Base-by-base conservation (phyloP, 53 echinoderm and acorn worm genomes). In the Mesocentrotus franciscanus region DNA sequence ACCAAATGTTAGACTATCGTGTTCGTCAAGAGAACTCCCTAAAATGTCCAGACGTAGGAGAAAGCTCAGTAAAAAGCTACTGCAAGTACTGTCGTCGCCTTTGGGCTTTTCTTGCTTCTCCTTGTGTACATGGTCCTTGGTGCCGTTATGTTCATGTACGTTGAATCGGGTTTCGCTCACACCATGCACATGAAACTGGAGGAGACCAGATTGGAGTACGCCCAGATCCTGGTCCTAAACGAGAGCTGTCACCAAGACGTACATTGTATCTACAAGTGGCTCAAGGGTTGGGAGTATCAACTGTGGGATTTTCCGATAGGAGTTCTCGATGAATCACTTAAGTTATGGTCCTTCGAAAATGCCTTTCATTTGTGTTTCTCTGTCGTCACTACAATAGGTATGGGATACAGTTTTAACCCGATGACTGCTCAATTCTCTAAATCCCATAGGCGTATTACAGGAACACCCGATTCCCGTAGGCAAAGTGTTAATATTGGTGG, bases 301-400 rank as follows among this genome's bases (percentile, higher is more conserved):
- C 3, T 92, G 10, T 70, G 94, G 22, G 64, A 81, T 30, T 96
- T 94, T 76, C 97, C 97, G 27, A 61, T 94, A 27, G 91, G 95
- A 42, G 93, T 97, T 60, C 71, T 97, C 60, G 92, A 93, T 49
- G 78, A 92, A 1, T 57, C 55, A 1, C 42, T 92, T 57, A 9
- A 14, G 60, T 62, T 97, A 5, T 97, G 97, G 97, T 94, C 95
- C 56, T 97, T 96, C 78, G 92, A 92, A 32, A 96, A 96, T 60
- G 92, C 97, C 8, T 97, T 97, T 89, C 97, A 97, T 79, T 97
- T 96, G 59, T 95, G 97, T 62, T 97, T 97, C 62, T 96, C 97
- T 56, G 90, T 96, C 35, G 97, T 97, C 60, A 95, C 97, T 68
- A 97, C 97, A 27, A 97, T 97, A 89, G 97, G 97, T 97, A 91